Conservation (phyloP, 1,140 invertebrate species). For the Euglossa dilemma region DNA sequence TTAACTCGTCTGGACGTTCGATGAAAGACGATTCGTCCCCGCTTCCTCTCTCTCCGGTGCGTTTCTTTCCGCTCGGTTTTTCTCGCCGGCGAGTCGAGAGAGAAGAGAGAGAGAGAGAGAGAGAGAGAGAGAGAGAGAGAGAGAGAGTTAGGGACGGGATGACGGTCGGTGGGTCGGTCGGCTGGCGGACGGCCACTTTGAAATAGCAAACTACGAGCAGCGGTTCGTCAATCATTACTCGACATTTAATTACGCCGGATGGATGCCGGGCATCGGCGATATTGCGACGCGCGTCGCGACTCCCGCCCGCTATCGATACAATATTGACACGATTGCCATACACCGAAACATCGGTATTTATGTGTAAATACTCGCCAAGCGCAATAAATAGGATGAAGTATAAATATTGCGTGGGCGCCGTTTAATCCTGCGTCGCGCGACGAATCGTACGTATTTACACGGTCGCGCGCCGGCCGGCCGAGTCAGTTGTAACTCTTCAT, state of each 20-base stretch:
- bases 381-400: constrained; percentile 48
- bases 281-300: constrained; percentile 36
- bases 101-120: too few species aligned
- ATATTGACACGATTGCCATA: constrained; percentile 43
- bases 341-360: constrained; percentile 46
- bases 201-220: constrained; percentile 1
- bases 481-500: constrained; percentile 24
- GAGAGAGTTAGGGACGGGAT: too few species aligned
- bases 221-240: constrained; percentile 40
- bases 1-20: constrained; percentile 7
- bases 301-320: constrained; percentile 27
- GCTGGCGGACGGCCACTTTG: not conserved
- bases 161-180: too few species aligned
- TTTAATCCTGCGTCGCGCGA: constrained; percentile 13
- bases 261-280: constrained; percentile 13
- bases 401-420: constrained; percentile 34
- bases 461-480: not conserved
- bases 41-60: too few species aligned
- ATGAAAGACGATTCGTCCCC: constrained; percentile 21
- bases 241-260: constrained; percentile 47
- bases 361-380: constrained; percentile 37
- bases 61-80: too few species aligned
- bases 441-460: constrained; percentile 25
- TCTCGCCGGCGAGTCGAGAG: rapidly evolving
- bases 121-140: too few species aligned